Evolutionary conservation across 2,113 vertebrate genomes (phyloP), one percentile per base, ranked within the genome.

Genomic region (Telmatochromis sp.): DNA sequence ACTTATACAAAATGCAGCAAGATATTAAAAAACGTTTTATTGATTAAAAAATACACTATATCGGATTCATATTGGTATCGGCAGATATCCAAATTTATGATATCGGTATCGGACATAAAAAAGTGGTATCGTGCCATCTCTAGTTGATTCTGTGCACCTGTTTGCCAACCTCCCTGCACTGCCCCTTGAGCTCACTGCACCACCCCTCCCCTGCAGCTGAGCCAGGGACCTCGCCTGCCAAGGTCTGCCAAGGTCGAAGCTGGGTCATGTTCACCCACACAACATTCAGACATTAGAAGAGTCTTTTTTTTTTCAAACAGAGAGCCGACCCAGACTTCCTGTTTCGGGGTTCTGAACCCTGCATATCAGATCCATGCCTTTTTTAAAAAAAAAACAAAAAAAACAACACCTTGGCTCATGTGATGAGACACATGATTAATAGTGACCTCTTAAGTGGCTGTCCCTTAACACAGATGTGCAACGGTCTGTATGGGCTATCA

Each of bases 381-480:
- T 58, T 2, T 0, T 2, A 6, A 1, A 55, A 54, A 54, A 13
- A 23, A 4, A 2, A 4, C n/a, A 12, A 7, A 7, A 5, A 8
- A 3, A 47, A 1, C 42, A 45, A 15, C 28, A 63, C 58, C 15
- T 63, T 63, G 28, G 58, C 58, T 63, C 9, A 63, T 63, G 58
- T 63, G 5, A 33, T 63, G 15, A 33, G 28, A 33, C 15, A 33
- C 28, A 63, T 63, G 28, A 63, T 33, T 19, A 19, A 60, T 33
- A 33, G 58, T 63, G 58, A 33, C 5, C 58, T 63, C 58, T 11
- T 2, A 63, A 63, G 28, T 33, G 58, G 15, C 9, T 33, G 58
- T 63, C 28, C 28, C 58, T 63, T 63, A 63, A 33, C 2, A 63
- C 15, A 63, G 15, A 63, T 63, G 58, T 63, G 58, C 9, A 33